Base-by-base conservation (phyloP, 2,797 vertebrate species). In the Selene dorsalis region DNA sequence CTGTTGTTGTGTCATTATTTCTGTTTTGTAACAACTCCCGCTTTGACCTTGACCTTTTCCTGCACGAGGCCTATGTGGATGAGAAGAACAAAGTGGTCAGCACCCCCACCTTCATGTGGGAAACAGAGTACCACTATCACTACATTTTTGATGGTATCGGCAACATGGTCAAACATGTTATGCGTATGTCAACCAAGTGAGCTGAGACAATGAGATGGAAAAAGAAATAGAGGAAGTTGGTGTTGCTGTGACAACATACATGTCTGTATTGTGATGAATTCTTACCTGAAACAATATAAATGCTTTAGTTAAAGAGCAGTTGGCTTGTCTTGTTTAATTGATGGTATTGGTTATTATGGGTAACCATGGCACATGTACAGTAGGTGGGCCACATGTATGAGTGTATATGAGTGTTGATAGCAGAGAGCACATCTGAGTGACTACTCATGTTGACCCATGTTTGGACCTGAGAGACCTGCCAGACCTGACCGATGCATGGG, bases 41-140 rank as follows among this genome's bases (percentile, higher is more conserved):
- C n/a, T 74, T 85, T 73, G 65, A 75, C 89, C 88, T 92, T 93
- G 80, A 91, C 88, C 22, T 0, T 50, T 43, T 38, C 2, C 60
- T 76, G 81, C 58, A 95, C 92, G 93, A 95, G 32, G 92, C 81
- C 83, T 82, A 88, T 87, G 93, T 94, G 86, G 94, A 94, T 1
- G 94, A 94, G 92, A 94, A 95, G 90, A 95, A 95, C 92, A 94
- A 90, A 87, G 93, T 95, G 80, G 87, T 95, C 77, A 95, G 93
- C 91, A 95, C 94, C 45, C 94, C 94, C 0, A 73, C 92, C 84
- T 95, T 94, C 88, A 94, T 94, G 93, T 94, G 94, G 94, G 94
- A 94, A 68, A 95, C 93, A 0, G 93, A 94, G 20, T 92, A 87
- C 60, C 94, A 95, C 82, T 94, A 93, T 71, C 94, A 95, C 80